A percentile compares a stretch with the other conserved stretches of the same genome.
Conservation (phyloP, 2,888 invertebrate genomes). For the Phymatocera aterrima region DNA sequence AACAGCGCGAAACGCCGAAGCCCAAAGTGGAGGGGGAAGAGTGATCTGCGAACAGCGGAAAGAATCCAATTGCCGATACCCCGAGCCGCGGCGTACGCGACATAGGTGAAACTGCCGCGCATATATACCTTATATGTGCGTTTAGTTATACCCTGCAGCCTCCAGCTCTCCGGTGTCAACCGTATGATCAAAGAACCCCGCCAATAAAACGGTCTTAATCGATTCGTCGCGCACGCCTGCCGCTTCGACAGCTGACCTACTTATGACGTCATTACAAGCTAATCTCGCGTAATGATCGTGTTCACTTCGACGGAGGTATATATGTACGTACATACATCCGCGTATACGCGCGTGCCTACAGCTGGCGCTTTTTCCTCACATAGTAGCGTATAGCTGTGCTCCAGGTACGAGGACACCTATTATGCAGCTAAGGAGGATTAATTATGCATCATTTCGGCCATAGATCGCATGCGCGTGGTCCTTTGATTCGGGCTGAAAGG, state of each 20-base stretch:
- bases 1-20: too few species aligned
- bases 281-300: slow-evolving; percentile 33
- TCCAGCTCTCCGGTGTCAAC: slow-evolving; percentile 25
- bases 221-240: slow-evolving; percentile 38
- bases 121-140: too few species aligned
- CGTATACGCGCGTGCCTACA: too few species aligned
- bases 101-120: not conserved
- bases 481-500: not conserved
- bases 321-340: too few species aligned
- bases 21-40: too few species aligned
- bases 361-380: too few species aligned
- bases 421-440: not conserved
- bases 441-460: not conserved
- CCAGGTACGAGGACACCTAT: too few species aligned
- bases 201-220: slow-evolving; percentile 43
- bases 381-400: too few species aligned
- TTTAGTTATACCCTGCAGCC: too few species aligned
- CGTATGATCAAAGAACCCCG: slow-evolving; percentile 42
- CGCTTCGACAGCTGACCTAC: slow-evolving; percentile 41
- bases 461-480: not conserved
- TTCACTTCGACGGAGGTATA: not conserved
- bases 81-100: not conserved
- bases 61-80: too few species aligned
- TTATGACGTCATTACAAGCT: slow-evolving; percentile 37
- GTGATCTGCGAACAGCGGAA: too few species aligned